Percentiles rank a stretch among this genome's conserved stretches.
These are phyloP conservation scores for Melinaea marsaeus DNA, from an alignment of 2,888 invertebrate genomes.

Conservation along the genomic window DNA sequence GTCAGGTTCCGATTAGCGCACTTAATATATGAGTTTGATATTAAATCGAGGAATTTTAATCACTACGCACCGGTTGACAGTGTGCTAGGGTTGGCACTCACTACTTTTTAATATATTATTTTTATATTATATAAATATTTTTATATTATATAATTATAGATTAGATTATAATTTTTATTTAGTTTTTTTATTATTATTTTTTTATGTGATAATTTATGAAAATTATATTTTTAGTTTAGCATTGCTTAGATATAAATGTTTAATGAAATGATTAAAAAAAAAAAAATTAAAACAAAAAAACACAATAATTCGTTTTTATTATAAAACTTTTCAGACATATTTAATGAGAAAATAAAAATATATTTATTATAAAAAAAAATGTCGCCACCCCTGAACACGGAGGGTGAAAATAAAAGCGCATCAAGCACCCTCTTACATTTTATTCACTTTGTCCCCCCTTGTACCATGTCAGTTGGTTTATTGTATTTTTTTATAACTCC, in stretches of 20 bases:
- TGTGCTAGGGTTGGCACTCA: constrained; percentile 46
- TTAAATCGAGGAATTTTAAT: constrained; percentile 67
- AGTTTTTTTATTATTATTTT: background rate
- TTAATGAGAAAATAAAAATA: too few relatives aligned
- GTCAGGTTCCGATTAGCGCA: constrained; percentile 57
- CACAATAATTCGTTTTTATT: too few relatives aligned
- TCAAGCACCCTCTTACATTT: constrained; percentile 48
- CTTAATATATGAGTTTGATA: constrained; percentile 65
- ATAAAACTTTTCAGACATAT: too few relatives aligned
- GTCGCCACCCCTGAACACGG: constrained; percentile 40
- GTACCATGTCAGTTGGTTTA: too few relatives aligned
- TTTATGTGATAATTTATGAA: too few relatives aligned
- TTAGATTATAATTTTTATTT: background rate
- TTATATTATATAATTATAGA: background rate
- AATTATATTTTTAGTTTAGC: background rate
- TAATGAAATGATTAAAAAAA: background rate
- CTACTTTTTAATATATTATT: constrained; percentile 1
- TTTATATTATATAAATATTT: background rate
- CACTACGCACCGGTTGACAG: constrained; percentile 56
- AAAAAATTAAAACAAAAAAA: background rate
- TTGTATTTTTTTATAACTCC: too few relatives aligned
- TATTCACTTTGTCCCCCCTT: constrained; percentile 39
- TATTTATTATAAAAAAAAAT: background rate
- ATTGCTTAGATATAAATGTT: background rate
- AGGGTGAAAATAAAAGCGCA: constrained; percentile 61